Evolutionary conservation across 2,797 vertebrate genomes (phyloP).

Genomic region (Esox lucius): DNA sequence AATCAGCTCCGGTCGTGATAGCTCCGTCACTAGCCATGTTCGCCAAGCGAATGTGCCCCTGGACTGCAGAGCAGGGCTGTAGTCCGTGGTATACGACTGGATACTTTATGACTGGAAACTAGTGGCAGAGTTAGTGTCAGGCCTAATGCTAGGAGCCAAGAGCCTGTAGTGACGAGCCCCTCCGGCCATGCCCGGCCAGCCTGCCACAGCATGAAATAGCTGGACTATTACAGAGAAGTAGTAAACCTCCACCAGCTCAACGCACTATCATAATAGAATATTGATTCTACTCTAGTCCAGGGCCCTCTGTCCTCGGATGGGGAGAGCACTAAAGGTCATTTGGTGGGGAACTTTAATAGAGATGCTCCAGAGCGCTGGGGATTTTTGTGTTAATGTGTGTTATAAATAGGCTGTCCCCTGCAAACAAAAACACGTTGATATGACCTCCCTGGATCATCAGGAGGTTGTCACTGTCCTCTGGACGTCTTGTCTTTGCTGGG

Average conservation of each 20-base stretch:
- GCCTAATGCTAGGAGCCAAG: constrained; percentile 73
- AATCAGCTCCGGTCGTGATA: not conserved
- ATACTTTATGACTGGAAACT: not conserved
- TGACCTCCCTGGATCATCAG: not conserved
- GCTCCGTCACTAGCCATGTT: not conserved
- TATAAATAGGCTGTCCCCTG: constrained; percentile 5
- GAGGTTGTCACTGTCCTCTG: too few species aligned
- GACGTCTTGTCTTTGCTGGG: too few species aligned
- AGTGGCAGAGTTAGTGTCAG: constrained; percentile 68
- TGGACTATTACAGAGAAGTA: constrained; percentile 81
- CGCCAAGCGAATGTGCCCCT: not conserved
- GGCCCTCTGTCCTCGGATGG: constrained; percentile 81
- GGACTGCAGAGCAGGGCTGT: not conserved
- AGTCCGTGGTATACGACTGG: not conserved
- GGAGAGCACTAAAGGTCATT: constrained; percentile 87
- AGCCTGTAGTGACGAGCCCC: constrained; percentile 67
- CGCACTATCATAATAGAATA: constrained; percentile 92
- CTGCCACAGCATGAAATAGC: constrained; percentile 82
- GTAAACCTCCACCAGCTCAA: constrained; percentile 78
- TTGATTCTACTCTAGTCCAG: constrained; percentile 92
- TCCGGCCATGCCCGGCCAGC: constrained; percentile 60
- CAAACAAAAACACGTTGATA: constrained; percentile 19
- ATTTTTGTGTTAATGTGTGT: not conserved
- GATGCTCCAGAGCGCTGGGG: constrained; percentile 29
- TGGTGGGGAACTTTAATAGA: constrained; percentile 76